Evolutionary conservation across 2,113 vertebrate species (phyloP), one percentile per base, ranked within the genome.

Genomic region (Rhineura floridana): DNA sequence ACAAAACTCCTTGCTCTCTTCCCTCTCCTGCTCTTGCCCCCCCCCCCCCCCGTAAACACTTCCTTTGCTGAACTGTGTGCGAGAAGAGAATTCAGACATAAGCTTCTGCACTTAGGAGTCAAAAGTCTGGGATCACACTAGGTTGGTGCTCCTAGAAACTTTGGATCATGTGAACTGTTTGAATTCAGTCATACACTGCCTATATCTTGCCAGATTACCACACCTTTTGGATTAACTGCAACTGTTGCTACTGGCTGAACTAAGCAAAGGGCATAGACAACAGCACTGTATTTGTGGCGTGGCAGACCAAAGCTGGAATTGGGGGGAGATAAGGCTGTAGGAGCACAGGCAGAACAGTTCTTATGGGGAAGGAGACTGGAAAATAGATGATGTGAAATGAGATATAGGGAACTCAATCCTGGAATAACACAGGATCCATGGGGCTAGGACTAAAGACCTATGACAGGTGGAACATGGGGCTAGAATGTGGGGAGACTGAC

Each of bases 171-270:
- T 79, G 13, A 42, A 44, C 30, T 23, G 21, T 67, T 70, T 69
- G 28, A 19, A 62, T 89, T 72, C 46, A 50, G 25, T 87, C 76
- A 76, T 17, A n/a, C 52, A 46, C 63, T 78, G n/a, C 65, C 42
- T 52, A 52, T 52, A 77, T 70, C 44, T 75, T 65, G 33, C 28
- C 67, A 76, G 77, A 55, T 30, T 67, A 76, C 78, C 84, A 86
- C 88, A 82, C 88, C 84, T 84, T 89, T 75, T 67, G 17, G 11
- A 6, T 12, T 79, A 69, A 50, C 17, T 70, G 59, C 84, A 69
- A 82, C 72, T 82, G 44, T 76, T 90, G 84, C 46, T 76, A 44
- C 30, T 42, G 39, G 59, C 48, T 77, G 30, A 55, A n/a, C 17
- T n/a, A 83, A 44, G 36, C 44, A 55, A 52, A n/a, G 19, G 80